phyloP scores from a whole-genome alignment of 2,113 vertebrate genomes.

The Corapipo altera region DNA sequence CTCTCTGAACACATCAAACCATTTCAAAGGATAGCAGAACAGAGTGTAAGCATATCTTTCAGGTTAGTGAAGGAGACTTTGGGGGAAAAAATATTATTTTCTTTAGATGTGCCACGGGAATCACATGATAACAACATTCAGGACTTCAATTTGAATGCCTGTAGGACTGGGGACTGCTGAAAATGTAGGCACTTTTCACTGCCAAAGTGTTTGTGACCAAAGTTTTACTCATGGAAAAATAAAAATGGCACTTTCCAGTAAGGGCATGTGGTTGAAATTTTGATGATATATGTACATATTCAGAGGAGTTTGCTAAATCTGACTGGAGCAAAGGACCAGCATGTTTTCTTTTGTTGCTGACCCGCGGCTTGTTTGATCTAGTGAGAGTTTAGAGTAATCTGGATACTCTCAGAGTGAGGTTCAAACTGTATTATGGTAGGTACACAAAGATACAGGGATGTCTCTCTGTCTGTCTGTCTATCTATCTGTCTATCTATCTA shows the following conservation, averaged over 20 bases:
- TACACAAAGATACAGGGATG: neutral
- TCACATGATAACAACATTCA: neutral
- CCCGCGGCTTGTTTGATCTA: neutral
- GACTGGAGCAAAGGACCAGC: neutral
- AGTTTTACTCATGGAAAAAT: neutral
- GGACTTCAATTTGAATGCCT: neutral
- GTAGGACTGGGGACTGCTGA: neutral
- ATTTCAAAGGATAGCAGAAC: neutral
- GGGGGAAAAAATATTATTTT: neutral
- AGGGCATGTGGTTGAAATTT: neutral
- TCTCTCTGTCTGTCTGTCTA: fast-evolving
- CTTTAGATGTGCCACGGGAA: neutral
- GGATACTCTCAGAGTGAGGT: neutral
- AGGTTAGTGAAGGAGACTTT: neutral
- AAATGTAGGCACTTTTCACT: neutral
- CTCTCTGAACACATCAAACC: fast-evolving
- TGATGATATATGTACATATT: neutral
- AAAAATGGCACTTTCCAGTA: neutral
- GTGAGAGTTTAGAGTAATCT: neutral
- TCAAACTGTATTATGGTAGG: neutral
- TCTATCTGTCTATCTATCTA: fast-evolving
- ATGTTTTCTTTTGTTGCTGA: neutral
- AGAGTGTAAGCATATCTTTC: neutral
- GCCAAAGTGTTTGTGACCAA: neutral
- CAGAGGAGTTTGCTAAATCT: neutral